A percentile compares a stretch with the other conserved stretches of the same genome.
These are phyloP conservation scores for Tillus elongatus DNA, from an alignment of 2,888 invertebrate species.

Conservation along the genomic window DNA sequence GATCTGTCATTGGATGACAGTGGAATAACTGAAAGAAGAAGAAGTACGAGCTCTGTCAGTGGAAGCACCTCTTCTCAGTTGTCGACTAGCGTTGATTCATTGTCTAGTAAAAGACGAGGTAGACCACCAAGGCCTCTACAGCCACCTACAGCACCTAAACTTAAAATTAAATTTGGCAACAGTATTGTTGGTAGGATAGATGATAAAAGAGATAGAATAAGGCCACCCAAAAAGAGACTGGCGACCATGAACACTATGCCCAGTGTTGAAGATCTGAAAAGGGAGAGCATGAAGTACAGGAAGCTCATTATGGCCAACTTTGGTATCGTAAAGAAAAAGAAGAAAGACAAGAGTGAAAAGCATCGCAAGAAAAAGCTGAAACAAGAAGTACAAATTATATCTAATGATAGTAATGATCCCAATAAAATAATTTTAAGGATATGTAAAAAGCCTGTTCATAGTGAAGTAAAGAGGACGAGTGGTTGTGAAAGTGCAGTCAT, in stretches of 20 bases:
- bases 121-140: constrained; percentile 39
- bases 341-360: constrained; percentile 47
- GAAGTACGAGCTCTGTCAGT: constrained; percentile 44
- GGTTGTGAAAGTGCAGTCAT: constrained; percentile 15
- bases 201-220: constrained; percentile 45
- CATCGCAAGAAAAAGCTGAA: constrained; percentile 48
- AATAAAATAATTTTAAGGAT: constrained; percentile 73
- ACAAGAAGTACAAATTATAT: constrained; percentile 47
- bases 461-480: constrained; percentile 26
- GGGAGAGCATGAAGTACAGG: constrained; percentile 81
- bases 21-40: constrained; percentile 43
- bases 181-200: constrained; percentile 42
- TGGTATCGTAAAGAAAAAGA: constrained; percentile 51
- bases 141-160: constrained; percentile 50
- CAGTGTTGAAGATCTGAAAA: constrained; percentile 68
- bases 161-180: constrained; percentile 69
- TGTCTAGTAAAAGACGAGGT: constrained; percentile 36
- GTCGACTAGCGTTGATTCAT: constrained; percentile 24
- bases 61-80: constrained; percentile 37
- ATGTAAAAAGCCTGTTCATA: constrained; percentile 42
- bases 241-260: constrained; percentile 51
- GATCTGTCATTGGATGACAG: constrained; percentile 52
- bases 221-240: constrained; percentile 78
- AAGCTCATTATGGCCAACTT: constrained; percentile 78
- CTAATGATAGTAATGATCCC: constrained; percentile 47